Evolutionary conservation across 1,140 invertebrate species (phyloP), one percentile per base, ranked within the genome.

Genomic region (Caenorhabditis elegans): DNA sequence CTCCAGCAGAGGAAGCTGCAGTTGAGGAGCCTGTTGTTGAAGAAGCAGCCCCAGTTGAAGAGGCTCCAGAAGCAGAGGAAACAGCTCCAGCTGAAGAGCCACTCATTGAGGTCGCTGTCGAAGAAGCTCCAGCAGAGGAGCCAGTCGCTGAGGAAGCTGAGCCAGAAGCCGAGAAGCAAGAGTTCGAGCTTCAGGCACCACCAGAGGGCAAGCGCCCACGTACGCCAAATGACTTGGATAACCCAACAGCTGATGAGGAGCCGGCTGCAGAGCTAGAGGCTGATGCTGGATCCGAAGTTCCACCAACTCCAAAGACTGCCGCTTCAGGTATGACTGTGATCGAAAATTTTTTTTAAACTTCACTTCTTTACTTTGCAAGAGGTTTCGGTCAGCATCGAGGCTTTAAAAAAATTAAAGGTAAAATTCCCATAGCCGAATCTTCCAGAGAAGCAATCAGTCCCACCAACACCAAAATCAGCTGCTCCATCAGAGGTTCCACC

Each of bases 201-300:
- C 88, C 88, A 76, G 79, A 86, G 55, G 86, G 87, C 4, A 90
- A 88, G 70, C 79, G 88, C 26, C 87, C 89, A 13, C 82, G 88
- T 24, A 88, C 88, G 46, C 89, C 88, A 22, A 89, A 89, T 78
- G 86, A 90, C 34, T 78, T 89, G 51, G 88, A 89, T 53, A 82
- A 65, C 31, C 83, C 83, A 60, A n/a, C 76, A 39, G 76, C 36
- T 22, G 83, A 82, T 10, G 84, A 85, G 19, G 85, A 81, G 75
- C 49, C 76, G 34, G 80, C 70, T 49, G 26, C 65, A 2, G 82
- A 84, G 31, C 39, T n/a, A n/a, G 55, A 80, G 10, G 53, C 65
- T 34, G 70, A 36, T n/a, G 65, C 79, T 53, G 31, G 34, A 6
- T 77, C 49, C 5, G 46, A 55, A 5, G 78, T 83, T 53, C 78